Evolutionary conservation across 64 coral and sea anemone species (phyloP), one percentile per base, ranked within the genome.

Genomic region (Cladopsammia gracilis): DNA sequence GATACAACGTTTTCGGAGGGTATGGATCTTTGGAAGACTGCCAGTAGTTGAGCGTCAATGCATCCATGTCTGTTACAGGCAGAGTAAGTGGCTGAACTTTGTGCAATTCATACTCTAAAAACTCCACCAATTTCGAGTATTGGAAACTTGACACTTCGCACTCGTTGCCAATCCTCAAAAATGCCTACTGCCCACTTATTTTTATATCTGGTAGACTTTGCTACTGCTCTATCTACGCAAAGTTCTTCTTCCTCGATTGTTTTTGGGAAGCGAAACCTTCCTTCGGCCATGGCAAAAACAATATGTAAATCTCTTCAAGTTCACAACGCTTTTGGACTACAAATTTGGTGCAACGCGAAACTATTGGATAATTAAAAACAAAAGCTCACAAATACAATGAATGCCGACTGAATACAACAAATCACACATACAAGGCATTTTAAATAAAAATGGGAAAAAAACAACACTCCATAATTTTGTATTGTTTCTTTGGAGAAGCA

Each of bases 191-290:
- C n/a, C n/a, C n/a, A n/a, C n/a, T n/a, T n/a, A n/a, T n/a, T n/a
- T n/a, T n/a, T n/a, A n/a, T n/a, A n/a, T 10, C 85, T 72, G 69
- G 65, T 87, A 87, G 85, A 87, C 83, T 86, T 86, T 18, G 45
- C 58, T 86, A 86, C 62, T 86, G 64, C 83, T 84, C 80, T 84
- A 50, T 84, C 80, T 84, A 84, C 60, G 58, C 80, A 84, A 64
- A 64, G 83, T 70, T 86, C 83, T 86, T 86, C 83, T 86, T 86
- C 48, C 83, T 86, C 83, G n/a, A n/a, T n/a, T n/a, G n/a, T n/a
- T n/a, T n/a, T n/a, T n/a, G n/a, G n/a, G n/a, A n/a, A n/a, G n/a
- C 80, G 58, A 84, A 84, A 84, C 59, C 80, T 84, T 84, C 58
- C 80, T 64, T 84, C 20, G 79, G 53, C 79, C 79, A 64, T 83